Evolutionary conservation across 2,113 vertebrate species (phyloP).

Genomic region (Coregonus clupeaformis): DNA sequence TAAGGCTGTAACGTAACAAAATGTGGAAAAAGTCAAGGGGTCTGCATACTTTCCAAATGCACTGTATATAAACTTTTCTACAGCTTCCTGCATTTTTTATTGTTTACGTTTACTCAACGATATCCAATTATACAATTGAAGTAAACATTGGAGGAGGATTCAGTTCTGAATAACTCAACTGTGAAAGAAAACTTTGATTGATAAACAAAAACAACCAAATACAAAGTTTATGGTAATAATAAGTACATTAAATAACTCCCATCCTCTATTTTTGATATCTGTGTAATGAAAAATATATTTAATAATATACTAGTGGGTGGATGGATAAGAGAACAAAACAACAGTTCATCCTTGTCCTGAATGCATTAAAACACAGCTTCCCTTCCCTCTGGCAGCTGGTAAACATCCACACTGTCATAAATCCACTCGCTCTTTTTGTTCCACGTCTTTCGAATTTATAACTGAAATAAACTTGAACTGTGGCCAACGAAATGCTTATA

Average conservation of each 20-base stretch:
- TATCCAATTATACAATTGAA: conserved; percentile 17
- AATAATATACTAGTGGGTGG: conserved; percentile 17
- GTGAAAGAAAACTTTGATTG: conserved; percentile 5
- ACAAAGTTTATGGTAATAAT: not conserved
- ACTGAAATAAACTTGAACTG: conserved; percentile 69
- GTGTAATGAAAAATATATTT: conserved; percentile 20
- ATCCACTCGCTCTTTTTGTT: conserved; percentile 54
- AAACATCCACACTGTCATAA: conserved; percentile 54
- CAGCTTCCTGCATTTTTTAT: not conserved
- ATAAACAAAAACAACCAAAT: conserved; percentile 7
- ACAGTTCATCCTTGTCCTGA: conserved; percentile 39
- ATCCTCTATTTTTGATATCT: not conserved
- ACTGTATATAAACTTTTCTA: not conserved
- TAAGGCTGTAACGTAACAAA: no score
- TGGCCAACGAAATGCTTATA: conserved; percentile 69
- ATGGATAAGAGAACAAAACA: conserved; percentile 36
- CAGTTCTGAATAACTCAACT: conserved; percentile 11
- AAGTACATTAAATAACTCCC: not conserved
- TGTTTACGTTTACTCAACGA: not conserved
- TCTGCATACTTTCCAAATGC: no score
- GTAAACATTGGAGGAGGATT: not conserved
- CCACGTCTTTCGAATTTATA: conserved; percentile 60
- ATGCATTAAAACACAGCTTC: conserved; percentile 54
- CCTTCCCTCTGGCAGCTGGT: conserved; percentile 48
- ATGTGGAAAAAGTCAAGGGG: no score